Evolutionary conservation across 1,140 invertebrate species (phyloP), one percentile per base, ranked within the genome.

Genomic region (Lepidurus packardi): DNA sequence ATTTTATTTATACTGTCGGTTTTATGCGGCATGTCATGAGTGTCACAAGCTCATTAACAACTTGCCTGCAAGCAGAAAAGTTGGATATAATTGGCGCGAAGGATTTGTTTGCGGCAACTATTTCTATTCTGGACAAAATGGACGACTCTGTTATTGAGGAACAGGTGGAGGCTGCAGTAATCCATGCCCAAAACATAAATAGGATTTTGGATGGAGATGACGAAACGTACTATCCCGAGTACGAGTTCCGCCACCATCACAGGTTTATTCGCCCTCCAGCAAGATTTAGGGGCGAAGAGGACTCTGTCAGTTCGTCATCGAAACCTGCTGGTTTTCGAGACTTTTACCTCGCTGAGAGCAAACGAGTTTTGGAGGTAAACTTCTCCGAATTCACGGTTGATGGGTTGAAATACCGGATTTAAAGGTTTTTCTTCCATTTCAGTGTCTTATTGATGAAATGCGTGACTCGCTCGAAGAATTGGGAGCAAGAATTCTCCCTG

Each of bases 11-110:
- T 43, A 41, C 16, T n/a, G 34, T 76, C 34, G 44, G 34, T 41
- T 76, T 76, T 44, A 76, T 76, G 25, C 21, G 25, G 34, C 16
- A 21, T 3, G 34, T 76, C 25, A 41, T 76, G 34, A 43, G 34
- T 13, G n/a, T 41, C 21, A 76, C 25, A 76, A 42, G 21, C 25
- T 24, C 42, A 16, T 41, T 75, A 34, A 75, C 42, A 25, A 21
- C 21, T 4, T 21, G 42, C 24, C 16, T 75, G 24, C 25, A 75
- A 75, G 74, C 24, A 75, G 42, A 43, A 43, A 21, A 76, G 8
- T 44, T 76, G 43, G 75, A 76, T 42, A 76, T 76, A 24, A 44
- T 76, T 13, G 42, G 75, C 42, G 42, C 75, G 44, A 24, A 21
- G 34, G 21, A 76, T 41, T 43, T 76, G 75, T 24, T 76, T 41